Evolutionary conservation across 2,888 invertebrate species (phyloP), one percentile per base, ranked within the genome.

Genomic region (Panzeria rudis): DNA sequence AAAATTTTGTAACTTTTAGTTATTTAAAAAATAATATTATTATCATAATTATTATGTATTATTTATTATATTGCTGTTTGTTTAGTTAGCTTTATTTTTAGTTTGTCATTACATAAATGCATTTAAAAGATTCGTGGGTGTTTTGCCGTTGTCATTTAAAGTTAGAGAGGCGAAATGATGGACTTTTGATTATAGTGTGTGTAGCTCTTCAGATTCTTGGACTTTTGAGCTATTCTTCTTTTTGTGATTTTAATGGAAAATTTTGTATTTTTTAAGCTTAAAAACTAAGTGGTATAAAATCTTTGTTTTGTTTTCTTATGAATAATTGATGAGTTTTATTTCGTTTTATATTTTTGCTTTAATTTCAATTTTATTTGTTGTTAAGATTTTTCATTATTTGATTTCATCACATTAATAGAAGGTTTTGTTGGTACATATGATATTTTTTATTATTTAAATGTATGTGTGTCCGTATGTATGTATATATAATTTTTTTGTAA

Each of bases 351-450:
- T 54, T 44, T 84, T 66, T 75, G 1, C 23, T 23, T 41, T 25
- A 38, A 59, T 29, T 61, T 69, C 25, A 7, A 11, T 44, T 29
- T 29, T 59, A 47, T 59, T 72, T 78, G 23, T 41, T 64, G n/a
- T 59, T 61, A 38, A 23, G 44, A 29, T 59, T 69, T 66, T 66
- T 72, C 17, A 56, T 32, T 59, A 80, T 50, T 77, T 68, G 17
- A 77, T 84, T 84, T 73, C 77, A 83, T 83, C 86, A 84, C 86
- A 83, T 80, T 77, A 62, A 80, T 20, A 76, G 68, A 84, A 77
- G 79, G 76, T 79, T 82, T 50, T 50, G 1, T 50, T 38, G 11
- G 38, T 11, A n/a, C n/a, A n/a, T 82, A 73, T 82, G 82, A 85
- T 85, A 82, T 82, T 73, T 72, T 62, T 59, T 23, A 50, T 52